Evolutionary conservation across 2,888 invertebrate species (phyloP).

Genomic region (Agrochola lota): DNA sequence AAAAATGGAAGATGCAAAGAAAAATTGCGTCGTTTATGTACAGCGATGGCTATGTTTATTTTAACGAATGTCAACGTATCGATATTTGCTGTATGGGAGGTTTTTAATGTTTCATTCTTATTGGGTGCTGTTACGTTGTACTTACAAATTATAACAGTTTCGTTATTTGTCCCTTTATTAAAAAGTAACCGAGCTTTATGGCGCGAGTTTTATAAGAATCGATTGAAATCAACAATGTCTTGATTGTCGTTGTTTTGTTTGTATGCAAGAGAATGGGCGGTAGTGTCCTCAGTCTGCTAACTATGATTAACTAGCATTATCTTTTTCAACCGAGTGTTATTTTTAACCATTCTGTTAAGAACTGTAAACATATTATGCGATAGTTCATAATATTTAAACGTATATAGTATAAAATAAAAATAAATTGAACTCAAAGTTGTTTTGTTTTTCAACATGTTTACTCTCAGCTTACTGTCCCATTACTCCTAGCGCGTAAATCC

Average conservation of each 20-base stretch:
- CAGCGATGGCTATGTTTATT: conserved; percentile 14
- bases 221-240: neutral
- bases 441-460: neutral
- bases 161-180: neutral
- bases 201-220: neutral
- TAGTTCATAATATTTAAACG: neutral
- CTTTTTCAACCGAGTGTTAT: neutral
- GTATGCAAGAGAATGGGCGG: neutral
- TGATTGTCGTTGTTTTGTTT: neutral
- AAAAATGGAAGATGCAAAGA: neutral
- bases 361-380: neutral
- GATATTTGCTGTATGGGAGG: conserved; percentile 2
- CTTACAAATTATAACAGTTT: neutral
- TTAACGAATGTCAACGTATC: conserved; percentile 12
- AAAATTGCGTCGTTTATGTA: conserved; percentile 9
- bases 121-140: neutral
- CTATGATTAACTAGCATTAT: neutral
- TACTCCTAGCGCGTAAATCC: neutral
- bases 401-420: neutral
- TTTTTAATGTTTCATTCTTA: neutral
- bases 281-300: neutral
- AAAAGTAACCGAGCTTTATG: neutral
- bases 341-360: neutral
- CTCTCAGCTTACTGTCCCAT: neutral
- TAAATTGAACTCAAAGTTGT: neutral